phyloP scores from a whole-genome alignment of 2,888 invertebrate genomes.

The Latrodectus elegans region DNA sequence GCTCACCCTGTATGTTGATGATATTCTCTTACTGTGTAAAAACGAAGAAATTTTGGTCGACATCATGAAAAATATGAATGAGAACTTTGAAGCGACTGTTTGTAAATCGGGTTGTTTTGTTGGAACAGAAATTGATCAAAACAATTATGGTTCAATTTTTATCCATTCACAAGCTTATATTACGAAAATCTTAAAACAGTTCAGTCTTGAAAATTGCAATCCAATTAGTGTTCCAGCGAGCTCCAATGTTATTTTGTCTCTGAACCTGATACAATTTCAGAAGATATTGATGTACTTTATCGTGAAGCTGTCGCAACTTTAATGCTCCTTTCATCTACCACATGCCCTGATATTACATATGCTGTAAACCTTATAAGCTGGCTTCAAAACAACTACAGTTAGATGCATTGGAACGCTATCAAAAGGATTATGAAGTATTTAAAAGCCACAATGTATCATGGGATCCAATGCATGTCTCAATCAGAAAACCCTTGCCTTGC shows the following conservation, averaged over 20 bases:
- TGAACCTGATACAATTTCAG: not conserved
- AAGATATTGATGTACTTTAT: not conserved
- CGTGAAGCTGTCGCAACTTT: not conserved
- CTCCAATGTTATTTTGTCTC: constrained; percentile 7
- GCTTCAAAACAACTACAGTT: not conserved
- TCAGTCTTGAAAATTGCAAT: not conserved
- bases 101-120: too few species aligned
- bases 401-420: constrained; percentile 13
- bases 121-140: not conserved
- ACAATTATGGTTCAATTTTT: not conserved
- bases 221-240: not conserved
- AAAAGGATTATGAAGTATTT: constrained; percentile 30
- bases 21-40: too few species aligned
- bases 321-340: too few species aligned
- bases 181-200: not conserved
- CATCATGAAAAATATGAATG: too few species aligned
- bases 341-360: constrained; percentile 18
- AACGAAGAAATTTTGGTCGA: too few species aligned
- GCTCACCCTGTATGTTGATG: too few species aligned
- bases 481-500: not conserved
- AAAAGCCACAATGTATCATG: constrained; percentile 1
- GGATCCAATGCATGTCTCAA: not conserved
- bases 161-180: too few species aligned
- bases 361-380: not conserved
- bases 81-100: too few species aligned